phyloP scores from a whole-genome alignment of 2,113 vertebrate genomes.

The Nannospalax galili region DNA sequence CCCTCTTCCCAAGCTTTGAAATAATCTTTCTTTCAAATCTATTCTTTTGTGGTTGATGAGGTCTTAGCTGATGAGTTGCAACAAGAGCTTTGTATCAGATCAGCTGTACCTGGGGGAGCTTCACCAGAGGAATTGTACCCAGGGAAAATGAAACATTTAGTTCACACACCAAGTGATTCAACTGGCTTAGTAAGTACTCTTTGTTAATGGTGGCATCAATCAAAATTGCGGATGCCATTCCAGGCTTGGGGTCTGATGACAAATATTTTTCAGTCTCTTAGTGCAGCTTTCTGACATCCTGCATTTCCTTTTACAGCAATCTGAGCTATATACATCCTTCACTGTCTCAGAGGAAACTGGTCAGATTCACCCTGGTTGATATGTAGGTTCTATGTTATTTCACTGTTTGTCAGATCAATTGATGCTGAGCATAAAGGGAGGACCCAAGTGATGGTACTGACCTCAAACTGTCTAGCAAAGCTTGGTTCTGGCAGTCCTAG shows the following conservation, averaged over 20 bases:
- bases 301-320: constrained; percentile 10
- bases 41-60: neutral
- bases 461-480: constrained; percentile 39
- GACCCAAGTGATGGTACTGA: constrained; percentile 7
- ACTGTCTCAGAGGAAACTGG: constrained; percentile 6
- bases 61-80: neutral
- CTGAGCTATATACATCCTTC: neutral
- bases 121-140: constrained; percentile 6
- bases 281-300: neutral
- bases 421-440: neutral
- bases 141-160: constrained; percentile 26
- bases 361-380: constrained; percentile 19
- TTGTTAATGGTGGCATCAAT: constrained; percentile 26
- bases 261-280: constrained; percentile 14
- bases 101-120: neutral
- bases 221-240: constrained; percentile 31
- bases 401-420: constrained; percentile 40
- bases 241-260: neutral
- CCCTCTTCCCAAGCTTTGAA: constrained; percentile 46
- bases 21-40: constrained; percentile 31
- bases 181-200: neutral
- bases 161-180: neutral
- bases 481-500: neutral
- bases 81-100: neutral
- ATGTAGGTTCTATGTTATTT: neutral